Conservation (phyloP, 2,113 vertebrate species). For the Phyllostomus hastatus region DNA sequence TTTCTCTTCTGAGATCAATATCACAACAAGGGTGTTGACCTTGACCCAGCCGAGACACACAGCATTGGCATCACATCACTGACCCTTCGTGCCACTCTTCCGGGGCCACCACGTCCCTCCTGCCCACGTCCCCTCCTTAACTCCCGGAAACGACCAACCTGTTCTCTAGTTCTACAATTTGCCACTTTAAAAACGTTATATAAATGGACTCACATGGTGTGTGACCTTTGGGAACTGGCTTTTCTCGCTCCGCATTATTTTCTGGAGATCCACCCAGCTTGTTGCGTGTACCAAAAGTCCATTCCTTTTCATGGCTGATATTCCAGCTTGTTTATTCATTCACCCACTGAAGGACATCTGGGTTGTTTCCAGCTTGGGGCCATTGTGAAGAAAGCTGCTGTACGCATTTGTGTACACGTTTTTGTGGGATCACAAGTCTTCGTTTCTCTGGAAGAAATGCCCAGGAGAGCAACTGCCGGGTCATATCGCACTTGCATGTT, state of each 20-base stretch:
- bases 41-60: not conserved
- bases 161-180: not conserved
- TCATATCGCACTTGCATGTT: not conserved
- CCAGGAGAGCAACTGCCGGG: not conserved
- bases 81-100: not conserved
- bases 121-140: not conserved
- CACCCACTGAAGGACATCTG: no score
- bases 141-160: not conserved
- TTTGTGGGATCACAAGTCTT: no score
- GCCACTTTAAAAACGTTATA: not conserved
- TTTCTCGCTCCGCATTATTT: not conserved
- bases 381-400: no score
- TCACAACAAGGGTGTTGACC: not conserved
- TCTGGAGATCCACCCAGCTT: not conserved
- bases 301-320: not conserved
- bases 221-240: not conserved
- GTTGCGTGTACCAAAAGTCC: not conserved
- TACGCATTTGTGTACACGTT: no score
- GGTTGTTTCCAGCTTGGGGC: no score
- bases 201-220: not conserved
- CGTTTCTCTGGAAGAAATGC: not conserved
- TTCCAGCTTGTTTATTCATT: not conserved
- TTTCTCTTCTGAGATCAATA: slow-evolving; percentile 8
- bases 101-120: not conserved
- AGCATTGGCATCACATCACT: not conserved